A percentile compares a stretch with the other conserved stretches of the same genome.
Evolutionary conservation across 2,113 vertebrate genomes (phyloP).

Genomic region (Crotalus viridis): DNA sequence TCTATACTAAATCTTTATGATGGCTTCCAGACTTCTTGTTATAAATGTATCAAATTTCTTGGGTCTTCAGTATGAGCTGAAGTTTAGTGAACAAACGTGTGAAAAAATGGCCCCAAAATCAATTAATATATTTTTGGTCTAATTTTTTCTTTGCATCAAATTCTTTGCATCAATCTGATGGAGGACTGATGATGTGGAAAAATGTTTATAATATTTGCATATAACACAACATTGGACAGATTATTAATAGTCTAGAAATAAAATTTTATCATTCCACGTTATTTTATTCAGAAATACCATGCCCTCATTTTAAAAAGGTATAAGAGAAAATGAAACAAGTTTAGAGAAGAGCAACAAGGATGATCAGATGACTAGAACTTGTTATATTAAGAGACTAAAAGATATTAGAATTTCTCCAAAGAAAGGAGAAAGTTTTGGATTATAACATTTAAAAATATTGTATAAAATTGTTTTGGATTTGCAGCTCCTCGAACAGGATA

Average conservation of each 20-base stretch:
- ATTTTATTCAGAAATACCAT: neutral
- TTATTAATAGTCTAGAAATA: neutral
- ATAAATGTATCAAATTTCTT: neutral
- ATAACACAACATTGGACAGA: neutral
- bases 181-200: neutral
- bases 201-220: neutral
- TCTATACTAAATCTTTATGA: neutral
- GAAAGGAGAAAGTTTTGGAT: neutral
- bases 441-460: neutral
- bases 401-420: neutral
- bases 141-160: neutral
- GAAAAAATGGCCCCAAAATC: neutral
- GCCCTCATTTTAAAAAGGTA: neutral
- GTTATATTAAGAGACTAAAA: neutral
- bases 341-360: neutral
- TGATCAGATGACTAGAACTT: neutral
- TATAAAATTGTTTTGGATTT: neutral
- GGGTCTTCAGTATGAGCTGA: neutral
- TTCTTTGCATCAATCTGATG: neutral
- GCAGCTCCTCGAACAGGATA: neutral
- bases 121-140: neutral
- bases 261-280: neutral
- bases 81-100: neutral
- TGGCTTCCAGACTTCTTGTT: neutral
- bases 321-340: neutral